Evolutionary conservation across 2,888 invertebrate species (phyloP).

Genomic region (Keiferia lycopersicella): DNA sequence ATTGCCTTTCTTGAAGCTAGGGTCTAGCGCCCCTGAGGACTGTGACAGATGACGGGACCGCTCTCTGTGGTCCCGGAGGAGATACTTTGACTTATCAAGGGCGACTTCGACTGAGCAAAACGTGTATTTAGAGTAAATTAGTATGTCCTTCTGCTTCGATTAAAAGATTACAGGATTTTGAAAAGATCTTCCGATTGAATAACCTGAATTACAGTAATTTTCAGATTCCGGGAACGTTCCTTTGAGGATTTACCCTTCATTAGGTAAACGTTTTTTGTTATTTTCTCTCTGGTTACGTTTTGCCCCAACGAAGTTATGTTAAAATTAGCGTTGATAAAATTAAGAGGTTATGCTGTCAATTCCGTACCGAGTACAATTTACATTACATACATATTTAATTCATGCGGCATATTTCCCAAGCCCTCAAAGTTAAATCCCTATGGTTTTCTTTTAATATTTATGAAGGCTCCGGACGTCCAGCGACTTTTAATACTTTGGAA

Average conservation of each 20-base stretch:
- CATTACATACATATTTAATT: conserved; percentile 55
- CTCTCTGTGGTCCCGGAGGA: not conserved
- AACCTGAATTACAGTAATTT: not conserved
- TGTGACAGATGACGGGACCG: conserved; percentile 13
- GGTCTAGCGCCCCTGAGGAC: conserved; percentile 14
- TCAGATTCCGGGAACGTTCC: not conserved
- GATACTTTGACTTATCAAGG: conserved; percentile 1
- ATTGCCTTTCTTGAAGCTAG: conserved; percentile 46
- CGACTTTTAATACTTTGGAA: conserved; percentile 64
- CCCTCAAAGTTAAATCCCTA: conserved; percentile 62
- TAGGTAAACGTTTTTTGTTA: not conserved
- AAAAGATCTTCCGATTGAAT: not conserved
- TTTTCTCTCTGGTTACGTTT: not conserved
- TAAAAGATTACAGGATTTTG: not conserved
- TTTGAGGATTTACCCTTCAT: not conserved
- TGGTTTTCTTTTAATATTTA: conserved; percentile 72
- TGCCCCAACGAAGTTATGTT: not conserved
- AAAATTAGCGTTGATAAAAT: conserved; percentile 14
- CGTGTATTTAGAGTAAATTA: conserved; percentile 1
- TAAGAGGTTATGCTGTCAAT: conserved; percentile 24
- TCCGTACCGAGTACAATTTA: conserved; percentile 40
- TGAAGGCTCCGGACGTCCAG: conserved; percentile 60
- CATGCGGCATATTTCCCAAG: conserved; percentile 49
- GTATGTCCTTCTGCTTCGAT: not conserved
- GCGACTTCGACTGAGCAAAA: not conserved